Conservation (phyloP, 2,888 invertebrate genomes). For the Drosophila austrosaltans region DNA sequence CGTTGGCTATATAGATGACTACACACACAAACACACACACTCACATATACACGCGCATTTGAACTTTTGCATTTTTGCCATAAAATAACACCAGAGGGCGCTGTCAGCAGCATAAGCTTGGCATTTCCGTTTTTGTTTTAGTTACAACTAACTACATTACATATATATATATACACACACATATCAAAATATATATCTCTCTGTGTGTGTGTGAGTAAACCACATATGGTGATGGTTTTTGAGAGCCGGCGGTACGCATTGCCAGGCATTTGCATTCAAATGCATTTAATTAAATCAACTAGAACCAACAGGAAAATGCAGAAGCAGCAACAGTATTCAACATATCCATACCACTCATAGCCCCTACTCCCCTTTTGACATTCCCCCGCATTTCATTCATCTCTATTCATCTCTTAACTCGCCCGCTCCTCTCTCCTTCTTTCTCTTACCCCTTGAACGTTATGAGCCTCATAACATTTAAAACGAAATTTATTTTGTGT, state of each 20-base stretch:
- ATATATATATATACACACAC: conserved; percentile 4
- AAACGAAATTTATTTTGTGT: conserved; percentile 76
- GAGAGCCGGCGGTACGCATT: conserved; percentile 60
- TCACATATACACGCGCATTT: conserved; percentile 22
- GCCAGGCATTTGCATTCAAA: conserved; percentile 77
- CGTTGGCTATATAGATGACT: conserved; percentile 11
- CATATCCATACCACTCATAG: neutral
- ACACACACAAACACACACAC: neutral
- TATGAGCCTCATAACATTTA: conserved; percentile 72
- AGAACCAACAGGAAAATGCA: conserved; percentile 71
- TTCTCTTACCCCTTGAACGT: conserved; percentile 15
- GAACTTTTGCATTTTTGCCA: conserved; percentile 60
- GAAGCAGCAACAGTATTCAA: conserved; percentile 36
- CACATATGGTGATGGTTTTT: conserved; percentile 61
- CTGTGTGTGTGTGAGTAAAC: conserved; percentile 40
- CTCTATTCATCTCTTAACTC: neutral
- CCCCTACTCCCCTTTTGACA: neutral
- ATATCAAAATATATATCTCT: conserved; percentile 19
- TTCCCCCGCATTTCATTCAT: neutral
- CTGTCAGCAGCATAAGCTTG: conserved; percentile 72
- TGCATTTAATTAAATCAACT: conserved; percentile 81
- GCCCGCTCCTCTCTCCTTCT: conserved; percentile 18
- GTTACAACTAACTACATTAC: conserved; percentile 59
- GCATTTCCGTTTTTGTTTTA: conserved; percentile 70
- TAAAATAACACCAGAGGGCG: conserved; percentile 72